Evolutionary conservation across 1,140 invertebrate genomes (phyloP), one percentile per base, ranked within the genome.

Genomic region (Aplysia californica): DNA sequence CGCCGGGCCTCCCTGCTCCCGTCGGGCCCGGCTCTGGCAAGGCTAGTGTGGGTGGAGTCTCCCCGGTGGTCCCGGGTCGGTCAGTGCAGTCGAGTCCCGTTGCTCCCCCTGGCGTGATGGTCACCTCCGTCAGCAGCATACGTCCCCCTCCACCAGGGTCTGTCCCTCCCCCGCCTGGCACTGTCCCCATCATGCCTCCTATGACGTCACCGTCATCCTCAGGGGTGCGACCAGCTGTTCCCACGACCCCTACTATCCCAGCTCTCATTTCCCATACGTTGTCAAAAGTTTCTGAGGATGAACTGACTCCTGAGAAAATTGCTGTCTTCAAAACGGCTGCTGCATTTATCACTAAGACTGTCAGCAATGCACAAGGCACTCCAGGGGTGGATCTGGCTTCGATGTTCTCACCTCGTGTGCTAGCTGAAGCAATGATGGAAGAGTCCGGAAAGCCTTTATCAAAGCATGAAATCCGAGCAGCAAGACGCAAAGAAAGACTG

Each of bases 401-500:
- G 18, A 72, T 79, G 50, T 67, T 79, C 29, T 79, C 78, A 0
- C 74, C 80, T 33, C 55, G 75, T 0, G 70, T 77, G 21, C 58
- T 78, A 26, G 74, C 71, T 0, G 74, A 79, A 36, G 72, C 78
- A 15, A 79, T 78, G 76, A 79, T 79, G 33, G 74, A 68, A 35
- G 72, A 75, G 31, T 65, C 59, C 50, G 72, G 72, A 20, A 59
- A 44, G 39, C 72, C 72, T 21, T 18, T 75, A n/a, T 31, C 72
- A 23, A 75, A 75, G 38, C 36, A 41, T 50, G 72, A 75, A 29
- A 3, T 75, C 5, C 31, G 72, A 44, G 58, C 58, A 4, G 72
- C 61, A 29, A 64, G 29, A 29, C 36, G 72, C 38, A 75, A 75
- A 55, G 72, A 75, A 29, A 35, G 72, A 5, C 41, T 65, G 38